Base-by-base conservation (phyloP, 2,113 vertebrate species). In the Brevimyrus niger region DNA sequence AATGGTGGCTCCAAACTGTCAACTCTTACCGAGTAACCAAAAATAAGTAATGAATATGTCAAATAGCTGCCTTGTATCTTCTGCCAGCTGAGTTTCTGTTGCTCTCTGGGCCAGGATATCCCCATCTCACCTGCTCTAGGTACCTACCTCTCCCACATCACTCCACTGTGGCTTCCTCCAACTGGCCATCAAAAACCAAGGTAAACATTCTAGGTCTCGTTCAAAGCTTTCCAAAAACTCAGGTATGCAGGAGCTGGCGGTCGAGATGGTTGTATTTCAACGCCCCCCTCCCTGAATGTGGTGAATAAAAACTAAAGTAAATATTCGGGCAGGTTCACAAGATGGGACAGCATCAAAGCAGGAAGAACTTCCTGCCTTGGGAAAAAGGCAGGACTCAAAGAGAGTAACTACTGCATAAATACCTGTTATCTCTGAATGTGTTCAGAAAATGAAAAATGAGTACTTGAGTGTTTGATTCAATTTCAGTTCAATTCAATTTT, bases 191-290 rank as follows among this genome's bases (percentile, higher is more conserved):
- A 46, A 47, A 84, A 84, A 76, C 6, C 1, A 84, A 94, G 89
- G 90, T 88, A 94, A 95, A 95, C 92, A 93, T 92, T 92, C 90
- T 76, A 90, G 90, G 80, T 82, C 84, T 87, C 90, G 91, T 92
- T 94, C 84, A 93, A 92, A 53, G 91, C 92, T 89, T 91, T 91
- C 91, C 91, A 92, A 93, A 93, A 94, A 92, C 91, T 88, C 92
- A 93, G 92, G 93, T 93, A 92, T 91, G 91, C 55, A 90, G 92
- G 86, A 92, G 89, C 69, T 82, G 87, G 91, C 92, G 93, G 94
- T 92, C 94, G 90, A 88, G 88, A 88, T 94, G 93, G 95, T 95
- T 94, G 92, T 86, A 88, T 82, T 93, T 94, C 90, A 92, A 89
- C 84, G 87, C 85, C 88, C 23, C 92, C 44, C 42, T 3, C 42